Evolutionary conservation across 2,888 invertebrate species (phyloP), one percentile per base, ranked within the genome.

Genomic region (Achlya flavicornis): DNA sequence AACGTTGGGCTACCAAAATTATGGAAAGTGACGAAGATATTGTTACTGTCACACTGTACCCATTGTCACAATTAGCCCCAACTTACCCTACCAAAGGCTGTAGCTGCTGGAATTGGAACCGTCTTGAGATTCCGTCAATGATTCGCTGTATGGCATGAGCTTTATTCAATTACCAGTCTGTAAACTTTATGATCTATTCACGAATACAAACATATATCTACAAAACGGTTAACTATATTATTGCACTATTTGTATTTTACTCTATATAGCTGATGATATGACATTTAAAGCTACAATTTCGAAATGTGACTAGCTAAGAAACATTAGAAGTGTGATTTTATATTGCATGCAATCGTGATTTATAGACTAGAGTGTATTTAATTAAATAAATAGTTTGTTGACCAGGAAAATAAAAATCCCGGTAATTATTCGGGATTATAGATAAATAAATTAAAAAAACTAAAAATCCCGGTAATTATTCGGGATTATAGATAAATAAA

Each of bases 211-310:
- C 19, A 5, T 41, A 60, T 41, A 12, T 41, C 19, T 12, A 59
- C 6, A 26, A 26, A 26, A 46, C 46, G 19, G 38, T 38, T 8
- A 14, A 16, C 38, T 59, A 32, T 64, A 65, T 57, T 6, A 10
- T 48, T 65, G 65, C 66, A 68, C 64, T 69, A 69, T 62, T 64
- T 68, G 68, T 73, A 70, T 70, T 63, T 69, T 12, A 63, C 26
- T 65, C 73, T 76, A 79, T 72, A 66, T 71, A 81, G 81, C 79
- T 69, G 78, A 83, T 83, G 85, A 84, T 88, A 87, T 86, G 85
- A 83, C 72, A 62, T 80, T 88, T 88, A 91, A 89, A 89, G 84
- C 89, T 91, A 91, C 84, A 87, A 88, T 88, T 89, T 83, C 68
- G 79, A 88, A 87, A 83, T 81, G 81, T 85, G 79, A 81, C 89